phyloP scores from a whole-genome alignment of 1,140 invertebrate species.

The Aphis gossypii region DNA sequence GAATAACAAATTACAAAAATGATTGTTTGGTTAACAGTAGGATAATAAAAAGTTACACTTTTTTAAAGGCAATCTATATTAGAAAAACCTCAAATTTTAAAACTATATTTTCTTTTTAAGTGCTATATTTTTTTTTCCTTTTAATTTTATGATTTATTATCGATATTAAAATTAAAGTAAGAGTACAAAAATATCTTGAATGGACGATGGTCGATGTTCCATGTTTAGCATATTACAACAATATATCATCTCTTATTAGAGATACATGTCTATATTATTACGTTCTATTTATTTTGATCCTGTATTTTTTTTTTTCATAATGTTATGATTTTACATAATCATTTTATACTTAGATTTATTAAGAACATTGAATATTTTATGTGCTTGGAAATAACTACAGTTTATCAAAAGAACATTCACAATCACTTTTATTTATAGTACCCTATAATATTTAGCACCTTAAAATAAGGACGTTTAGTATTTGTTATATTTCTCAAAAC shows the following conservation, averaged over 20 bases:
- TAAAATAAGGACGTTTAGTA: background rate
- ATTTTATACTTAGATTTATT: constrained; percentile 12
- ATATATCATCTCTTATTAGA: background rate
- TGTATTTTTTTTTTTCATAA: background rate
- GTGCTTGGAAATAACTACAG: background rate
- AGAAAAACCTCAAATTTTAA: background rate
- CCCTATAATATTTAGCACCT: background rate
- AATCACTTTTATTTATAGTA: background rate
- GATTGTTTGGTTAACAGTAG: background rate
- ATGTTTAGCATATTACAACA: background rate
- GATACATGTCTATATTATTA: background rate
- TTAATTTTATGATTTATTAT: background rate
- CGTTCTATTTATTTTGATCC: background rate
- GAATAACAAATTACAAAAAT: background rate
- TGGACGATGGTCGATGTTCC: background rate
- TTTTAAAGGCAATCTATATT: background rate
- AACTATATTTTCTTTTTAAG: background rate
- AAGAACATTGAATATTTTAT: constrained; percentile 20
- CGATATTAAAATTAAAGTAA: background rate
- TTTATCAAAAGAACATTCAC: constrained; percentile 1
- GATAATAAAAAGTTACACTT: background rate
- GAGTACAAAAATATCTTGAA: background rate
- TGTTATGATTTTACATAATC: background rate
- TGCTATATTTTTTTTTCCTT: background rate
- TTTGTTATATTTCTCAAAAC: background rate